These are phyloP conservation scores for Oscheius sp. DNA, from an alignment of 2,888 invertebrate species.

Conservation along the genomic window DNA sequence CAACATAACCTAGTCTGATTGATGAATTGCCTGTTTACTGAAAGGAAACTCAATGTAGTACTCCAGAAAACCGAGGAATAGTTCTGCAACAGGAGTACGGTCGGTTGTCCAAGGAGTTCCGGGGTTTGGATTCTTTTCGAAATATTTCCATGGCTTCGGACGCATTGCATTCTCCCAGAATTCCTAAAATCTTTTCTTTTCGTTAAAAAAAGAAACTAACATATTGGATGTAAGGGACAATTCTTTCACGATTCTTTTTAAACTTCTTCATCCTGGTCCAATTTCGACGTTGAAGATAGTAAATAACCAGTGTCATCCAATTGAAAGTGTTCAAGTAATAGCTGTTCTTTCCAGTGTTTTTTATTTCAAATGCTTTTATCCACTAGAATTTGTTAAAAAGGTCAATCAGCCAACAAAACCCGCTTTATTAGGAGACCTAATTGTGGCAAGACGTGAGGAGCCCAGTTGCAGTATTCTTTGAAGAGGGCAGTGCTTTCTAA, in stretches of 20 bases:
- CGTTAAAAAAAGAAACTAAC: neutral
- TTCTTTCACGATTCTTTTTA: neutral
- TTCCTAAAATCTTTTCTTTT: neutral
- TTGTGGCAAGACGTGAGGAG: neutral
- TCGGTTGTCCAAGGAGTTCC: neutral
- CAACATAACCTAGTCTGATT: neutral
- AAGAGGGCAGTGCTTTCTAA: neutral
- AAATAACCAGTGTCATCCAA: neutral
- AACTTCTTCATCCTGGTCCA: neutral
- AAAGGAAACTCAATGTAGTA: neutral
- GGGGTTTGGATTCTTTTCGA: neutral
- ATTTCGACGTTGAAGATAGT: neutral
- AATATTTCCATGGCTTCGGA: neutral
- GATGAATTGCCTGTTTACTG: neutral
- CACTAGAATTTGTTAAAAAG: neutral
- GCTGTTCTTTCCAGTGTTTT: neutral
- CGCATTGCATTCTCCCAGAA: neutral
- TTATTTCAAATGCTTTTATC: neutral
- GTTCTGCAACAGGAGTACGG: neutral
- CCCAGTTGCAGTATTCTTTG: neutral
- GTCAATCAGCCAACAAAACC: neutral
- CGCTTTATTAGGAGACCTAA: neutral
- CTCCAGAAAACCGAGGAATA: neutral
- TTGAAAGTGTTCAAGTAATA: neutral
- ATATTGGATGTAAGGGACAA: conserved; percentile 1